Percentiles rank a stretch among this genome's conserved stretches.
These are phyloP conservation scores for Clarias platycephalus DNA, from an alignment of 2,797 vertebrate genomes.

Conservation along the genomic window DNA sequence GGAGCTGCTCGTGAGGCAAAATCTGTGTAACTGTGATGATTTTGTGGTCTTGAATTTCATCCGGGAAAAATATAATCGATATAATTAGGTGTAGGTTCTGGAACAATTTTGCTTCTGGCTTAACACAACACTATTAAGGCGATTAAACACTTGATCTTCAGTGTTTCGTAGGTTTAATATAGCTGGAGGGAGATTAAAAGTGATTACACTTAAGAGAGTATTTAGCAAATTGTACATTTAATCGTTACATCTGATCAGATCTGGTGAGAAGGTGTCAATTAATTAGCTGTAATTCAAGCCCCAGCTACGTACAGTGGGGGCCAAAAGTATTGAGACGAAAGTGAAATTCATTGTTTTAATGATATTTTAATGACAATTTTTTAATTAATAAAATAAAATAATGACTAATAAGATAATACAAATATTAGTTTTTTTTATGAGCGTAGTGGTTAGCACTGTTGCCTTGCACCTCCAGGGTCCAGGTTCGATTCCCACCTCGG, in stretches of 20 bases:
- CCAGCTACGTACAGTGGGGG: no score
- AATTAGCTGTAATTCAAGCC: not conserved
- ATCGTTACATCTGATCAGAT: not conserved
- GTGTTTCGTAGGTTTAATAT: not conserved
- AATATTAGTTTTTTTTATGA: no score
- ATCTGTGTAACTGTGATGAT: not conserved
- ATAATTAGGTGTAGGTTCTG: not conserved
- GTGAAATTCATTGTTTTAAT: no score
- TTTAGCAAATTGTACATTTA: not conserved
- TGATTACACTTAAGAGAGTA: not conserved
- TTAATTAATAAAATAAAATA: no score
- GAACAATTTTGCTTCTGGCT: not conserved
- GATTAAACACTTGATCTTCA: not conserved
- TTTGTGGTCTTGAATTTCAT: not conserved
- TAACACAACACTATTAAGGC: not conserved
- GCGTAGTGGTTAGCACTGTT: no score
- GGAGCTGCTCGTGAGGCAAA: not conserved
- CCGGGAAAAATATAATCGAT: not conserved
- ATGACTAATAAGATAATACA: no score
- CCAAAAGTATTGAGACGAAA: no score
- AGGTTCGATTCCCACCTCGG: no score
- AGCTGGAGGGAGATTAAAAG: not conserved
- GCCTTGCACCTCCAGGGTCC: no score
- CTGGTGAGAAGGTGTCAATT: not conserved
- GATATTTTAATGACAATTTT: no score